Base-by-base conservation (phyloP, 2,888 invertebrate genomes). In the Phyllotreta striolata region DNA sequence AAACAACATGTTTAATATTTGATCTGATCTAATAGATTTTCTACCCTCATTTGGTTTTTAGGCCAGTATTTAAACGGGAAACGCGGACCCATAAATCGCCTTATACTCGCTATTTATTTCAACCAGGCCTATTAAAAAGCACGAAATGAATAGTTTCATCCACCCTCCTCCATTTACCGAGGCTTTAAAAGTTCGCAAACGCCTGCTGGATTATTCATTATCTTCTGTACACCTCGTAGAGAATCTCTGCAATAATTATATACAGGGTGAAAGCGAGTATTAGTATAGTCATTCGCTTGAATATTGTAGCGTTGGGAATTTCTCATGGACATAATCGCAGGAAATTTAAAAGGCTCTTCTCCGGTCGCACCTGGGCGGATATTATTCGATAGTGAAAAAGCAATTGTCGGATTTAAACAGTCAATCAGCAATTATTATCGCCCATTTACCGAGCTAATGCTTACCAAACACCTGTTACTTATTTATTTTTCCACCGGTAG, bases 11-110 rank as follows among this genome's bases (percentile, higher is more conserved):
- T 71, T 77, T 74, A 77, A 77, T 77, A 75, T 77, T 77, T 77
- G 75, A 77, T 70, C 74, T 74, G 67, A 70, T 70, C 73, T 74
- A 77, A 77, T 75, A 75, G 76, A 75, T 73, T 77, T 74, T 24
- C 24, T 68, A 68, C 73, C 73, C 72, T 72, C 74, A 63, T 63
- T 63, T 62, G 54, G 46, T 58, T 62, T 41, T 24, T 24, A 24
- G 24, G 24, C 24, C 24, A 24, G 24, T 24, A 24, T 4, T 24
- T 24, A 24, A 24, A 24, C 1, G 2, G 24, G 1, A 24, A 24
- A n/a, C n/a, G n/a, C n/a, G n/a, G n/a, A n/a, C n/a, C n/a, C 24
- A 24, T 24, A 24, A 24, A 24, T n/a, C n/a, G n/a, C n/a, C 24
- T 24, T 24, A 24, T 24, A 24, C 4, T 24, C 24, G 4, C 24